Evolutionary conservation across 1,140 invertebrate genomes (phyloP).

Genomic region (Diprion similis): DNA sequence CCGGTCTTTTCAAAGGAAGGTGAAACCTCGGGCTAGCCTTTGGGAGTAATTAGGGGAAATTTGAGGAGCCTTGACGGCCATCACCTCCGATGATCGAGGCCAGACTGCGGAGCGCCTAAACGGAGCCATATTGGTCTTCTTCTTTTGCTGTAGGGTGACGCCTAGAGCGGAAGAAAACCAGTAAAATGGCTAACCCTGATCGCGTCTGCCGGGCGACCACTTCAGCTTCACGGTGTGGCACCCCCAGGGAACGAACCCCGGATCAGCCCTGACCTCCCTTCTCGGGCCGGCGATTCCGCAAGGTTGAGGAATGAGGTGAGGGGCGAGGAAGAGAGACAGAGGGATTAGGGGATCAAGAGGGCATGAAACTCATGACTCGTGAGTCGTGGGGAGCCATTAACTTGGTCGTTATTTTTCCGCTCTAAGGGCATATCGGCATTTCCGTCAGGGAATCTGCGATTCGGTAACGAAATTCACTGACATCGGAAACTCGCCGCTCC

Average conservation of each 20-base stretch:
- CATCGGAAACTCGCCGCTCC: too few relatives aligned
- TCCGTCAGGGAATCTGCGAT: not conserved
- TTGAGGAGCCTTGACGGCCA: not conserved
- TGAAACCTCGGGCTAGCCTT: not conserved
- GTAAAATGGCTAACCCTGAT: not conserved
- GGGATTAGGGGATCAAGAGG: not conserved
- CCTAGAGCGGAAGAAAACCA: too few relatives aligned
- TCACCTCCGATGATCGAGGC: not conserved
- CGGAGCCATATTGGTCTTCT: too few relatives aligned
- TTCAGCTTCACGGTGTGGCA: not conserved
- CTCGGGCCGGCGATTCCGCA: not conserved
- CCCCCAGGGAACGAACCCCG: conserved; percentile 6
- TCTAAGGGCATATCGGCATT: not conserved
- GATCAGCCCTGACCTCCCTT: not conserved
- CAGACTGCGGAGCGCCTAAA: too few relatives aligned
- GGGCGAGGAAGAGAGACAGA: not conserved
- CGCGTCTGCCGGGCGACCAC: not conserved
- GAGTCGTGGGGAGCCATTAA: conserved; percentile 1
- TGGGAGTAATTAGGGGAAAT: not conserved
- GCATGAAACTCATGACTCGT: conserved; percentile 5
- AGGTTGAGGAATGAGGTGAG: not conserved
- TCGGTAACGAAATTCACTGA: too few relatives aligned
- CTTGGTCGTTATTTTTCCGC: conserved; percentile 5
- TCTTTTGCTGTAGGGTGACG: too few relatives aligned
- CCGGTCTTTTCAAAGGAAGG: too few relatives aligned